Evolutionary conservation across 2,888 invertebrate genomes (phyloP), one percentile per base, ranked within the genome.

Genomic region (Andricus curvator): DNA sequence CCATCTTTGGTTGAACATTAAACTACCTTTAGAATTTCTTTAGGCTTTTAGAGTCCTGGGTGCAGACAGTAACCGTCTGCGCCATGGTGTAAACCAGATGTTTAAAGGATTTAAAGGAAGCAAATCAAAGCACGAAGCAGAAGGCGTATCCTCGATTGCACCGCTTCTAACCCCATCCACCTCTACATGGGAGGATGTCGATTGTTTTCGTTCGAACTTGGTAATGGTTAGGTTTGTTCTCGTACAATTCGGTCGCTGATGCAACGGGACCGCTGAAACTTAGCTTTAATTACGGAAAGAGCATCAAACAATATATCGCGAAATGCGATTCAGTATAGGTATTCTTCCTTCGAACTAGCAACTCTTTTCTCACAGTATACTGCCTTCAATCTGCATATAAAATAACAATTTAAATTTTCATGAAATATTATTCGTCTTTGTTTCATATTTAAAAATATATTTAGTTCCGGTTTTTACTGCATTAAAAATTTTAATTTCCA

Each of bases 111-210:
- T 37, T 37, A 6, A 37, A 37, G 74, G 74, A 56, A 74, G 56
- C 74, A 74, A 74, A 74, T 74, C 56, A 74, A 74, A 74, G 56
- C 48, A 70, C 5, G 29, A 4, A 56, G 70, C 51, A 70, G n/a
- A 56, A 74, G 74, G 56, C 51, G 70, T 74, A 74, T 74, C 56
- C 74, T 48, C 56, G 33, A 74, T 74, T 74, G 68, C 48, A 51
- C 51, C 33, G 51, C n/a, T 74, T 70, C 51, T 56, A 56, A 70
- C 56, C 56, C 51, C 29, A 70, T 70, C 51, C 70, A 25, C 29
- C 29, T 74, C 74, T n/a, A 37, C 25, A 56, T 33, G 56, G 51
- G n/a, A 33, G 74, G 74, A 37, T 56, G 56, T 56, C 56, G 56
- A 74, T 56, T 56, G 74, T 56, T 74, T 74, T 70, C 56, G 74